These are phyloP conservation scores for Gallinago media DNA, from an alignment of 2,113 vertebrate species.

Conservation along the genomic window DNA sequence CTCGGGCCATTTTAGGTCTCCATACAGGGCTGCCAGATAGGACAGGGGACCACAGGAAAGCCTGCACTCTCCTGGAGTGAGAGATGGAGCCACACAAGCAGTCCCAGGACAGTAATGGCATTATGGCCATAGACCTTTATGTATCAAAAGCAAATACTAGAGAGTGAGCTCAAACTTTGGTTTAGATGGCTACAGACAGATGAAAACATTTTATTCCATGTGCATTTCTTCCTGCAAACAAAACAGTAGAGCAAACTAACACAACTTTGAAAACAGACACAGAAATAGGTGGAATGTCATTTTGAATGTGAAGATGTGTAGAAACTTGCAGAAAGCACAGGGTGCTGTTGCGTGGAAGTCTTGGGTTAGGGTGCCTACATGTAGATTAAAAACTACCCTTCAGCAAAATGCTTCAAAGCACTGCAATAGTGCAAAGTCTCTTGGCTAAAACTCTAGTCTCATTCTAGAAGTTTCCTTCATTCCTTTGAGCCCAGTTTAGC, in stretches of 20 bases:
- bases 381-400: background rate
- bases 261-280: background rate
- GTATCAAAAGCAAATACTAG: background rate
- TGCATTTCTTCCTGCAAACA: background rate
- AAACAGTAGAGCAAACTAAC: background rate
- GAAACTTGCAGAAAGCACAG: background rate
- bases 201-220: background rate
- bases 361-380: background rate
- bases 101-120: background rate
- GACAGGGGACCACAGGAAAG: background rate
- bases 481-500: background rate
- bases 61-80: too few species aligned
- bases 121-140: background rate
- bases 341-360: background rate
- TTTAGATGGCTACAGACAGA: background rate
- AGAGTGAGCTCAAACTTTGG: fast-evolving
- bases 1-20: background rate
- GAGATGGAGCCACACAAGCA: background rate
- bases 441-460: background rate
- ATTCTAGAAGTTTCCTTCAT: background rate
- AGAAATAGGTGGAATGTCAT: background rate
- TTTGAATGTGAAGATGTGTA: background rate
- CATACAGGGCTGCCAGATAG: background rate
- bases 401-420: background rate
- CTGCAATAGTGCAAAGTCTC: background rate